Evolutionary conservation across 2,888 invertebrate genomes (phyloP).

Genomic region (Philaethria dido): DNA sequence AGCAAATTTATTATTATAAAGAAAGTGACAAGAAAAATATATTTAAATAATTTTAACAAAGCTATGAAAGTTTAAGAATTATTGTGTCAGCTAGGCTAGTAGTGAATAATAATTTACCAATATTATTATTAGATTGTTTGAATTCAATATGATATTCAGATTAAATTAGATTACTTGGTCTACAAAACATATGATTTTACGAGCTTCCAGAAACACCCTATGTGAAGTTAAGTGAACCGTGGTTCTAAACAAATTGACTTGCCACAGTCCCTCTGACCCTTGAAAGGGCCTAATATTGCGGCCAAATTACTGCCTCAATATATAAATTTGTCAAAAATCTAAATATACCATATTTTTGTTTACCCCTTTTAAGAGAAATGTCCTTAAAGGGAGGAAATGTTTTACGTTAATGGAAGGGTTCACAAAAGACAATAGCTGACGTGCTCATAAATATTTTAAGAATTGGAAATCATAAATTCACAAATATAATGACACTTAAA

Average conservation of each 20-base stretch:
- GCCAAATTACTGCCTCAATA: constrained; percentile 9
- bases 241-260: constrained; percentile 23
- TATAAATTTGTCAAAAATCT: constrained; percentile 4
- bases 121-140: not conserved
- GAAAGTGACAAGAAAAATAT: not conserved
- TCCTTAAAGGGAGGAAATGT: not conserved
- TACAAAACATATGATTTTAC: not conserved
- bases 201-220: not conserved
- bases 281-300: constrained; percentile 8
- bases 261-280: constrained; percentile 18
- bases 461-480: not conserved
- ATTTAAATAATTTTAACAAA: too few relatives aligned
- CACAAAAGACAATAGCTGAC: constrained; percentile 13
- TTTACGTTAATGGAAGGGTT: constrained; percentile 20
- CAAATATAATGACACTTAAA: constrained; percentile 10
- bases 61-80: too few relatives aligned
- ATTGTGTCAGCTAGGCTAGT: too few relatives aligned
- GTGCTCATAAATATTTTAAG: constrained; percentile 11
- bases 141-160: not conserved
- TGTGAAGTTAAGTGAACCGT: constrained; percentile 18
- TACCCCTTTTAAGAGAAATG: not conserved
- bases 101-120: too few relatives aligned
- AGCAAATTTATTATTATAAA: not conserved
- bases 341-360: not conserved
- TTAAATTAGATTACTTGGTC: not conserved